These are phyloP conservation scores for Protodeltote pygarga DNA, from an alignment of 2,888 invertebrate species.

Conservation along the genomic window DNA sequence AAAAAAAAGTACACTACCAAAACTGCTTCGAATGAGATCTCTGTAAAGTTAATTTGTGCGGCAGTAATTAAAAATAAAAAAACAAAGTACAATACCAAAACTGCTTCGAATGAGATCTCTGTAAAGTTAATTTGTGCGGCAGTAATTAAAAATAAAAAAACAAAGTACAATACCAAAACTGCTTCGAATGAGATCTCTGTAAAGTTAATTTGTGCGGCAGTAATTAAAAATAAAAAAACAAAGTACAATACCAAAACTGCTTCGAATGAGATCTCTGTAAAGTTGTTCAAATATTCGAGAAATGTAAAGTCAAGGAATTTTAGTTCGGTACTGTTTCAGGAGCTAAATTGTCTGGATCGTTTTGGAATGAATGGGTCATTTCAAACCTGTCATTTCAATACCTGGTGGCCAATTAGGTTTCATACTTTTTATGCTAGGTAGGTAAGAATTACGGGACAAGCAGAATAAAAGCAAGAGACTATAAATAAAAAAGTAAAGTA, in stretches of 20 bases:
- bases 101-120: too few species aligned
- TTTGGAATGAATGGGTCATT: conserved; percentile 10
- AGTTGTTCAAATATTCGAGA: conserved; percentile 4
- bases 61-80: too few species aligned
- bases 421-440: too few species aligned
- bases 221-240: too few species aligned
- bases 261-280: neutral
- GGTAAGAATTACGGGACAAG: too few species aligned
- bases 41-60: too few species aligned
- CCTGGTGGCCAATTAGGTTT: neutral
- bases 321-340: conserved; percentile 3
- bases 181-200: neutral
- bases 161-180: conserved; percentile 3
- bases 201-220: conserved; percentile 13
- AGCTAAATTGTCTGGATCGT: conserved; percentile 4
- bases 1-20: too few species aligned
- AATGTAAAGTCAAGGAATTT: conserved; percentile 6
- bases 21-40: too few species aligned
- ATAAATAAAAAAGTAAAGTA: too few species aligned
- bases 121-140: neutral
- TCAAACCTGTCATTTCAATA: conserved; percentile 10
- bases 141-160: too few species aligned
- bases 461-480: too few species aligned
- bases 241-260: conserved; percentile 5
- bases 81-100: too few species aligned